phyloP scores from a whole-genome alignment of 2,888 invertebrate species.

The Ecdyonurus torrentis region DNA sequence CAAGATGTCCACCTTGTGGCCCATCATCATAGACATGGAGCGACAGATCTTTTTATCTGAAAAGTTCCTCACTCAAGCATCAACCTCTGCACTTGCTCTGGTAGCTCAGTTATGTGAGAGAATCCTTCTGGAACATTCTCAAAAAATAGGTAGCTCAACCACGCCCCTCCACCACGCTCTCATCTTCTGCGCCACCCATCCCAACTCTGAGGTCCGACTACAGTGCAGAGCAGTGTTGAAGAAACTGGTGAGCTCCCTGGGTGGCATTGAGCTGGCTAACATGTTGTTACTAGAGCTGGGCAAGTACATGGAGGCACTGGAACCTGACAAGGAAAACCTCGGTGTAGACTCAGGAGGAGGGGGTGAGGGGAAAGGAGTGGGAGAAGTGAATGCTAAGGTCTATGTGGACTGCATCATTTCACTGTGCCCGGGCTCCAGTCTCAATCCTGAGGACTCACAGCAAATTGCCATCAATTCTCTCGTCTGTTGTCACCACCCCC shows the following conservation, averaged over 20 bases:
- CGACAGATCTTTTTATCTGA: conserved; percentile 71
- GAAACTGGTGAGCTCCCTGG: conserved; percentile 39
- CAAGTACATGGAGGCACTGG: conserved; percentile 33
- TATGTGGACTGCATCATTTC: conserved; percentile 26
- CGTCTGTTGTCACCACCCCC: conserved; percentile 57
- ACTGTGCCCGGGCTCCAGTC: conserved; percentile 25
- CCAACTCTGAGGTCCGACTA: conserved; percentile 40
- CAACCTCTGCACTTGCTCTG: conserved; percentile 43
- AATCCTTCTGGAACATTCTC: conserved; percentile 49
- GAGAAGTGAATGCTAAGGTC: conserved; percentile 20
- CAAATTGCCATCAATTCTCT: conserved; percentile 47
- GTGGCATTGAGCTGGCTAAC: conserved; percentile 42
- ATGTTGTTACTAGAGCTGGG: conserved; percentile 48
- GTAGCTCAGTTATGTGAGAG: conserved; percentile 57
- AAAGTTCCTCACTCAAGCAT: conserved; percentile 52
- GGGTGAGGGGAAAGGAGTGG: conserved; percentile 17
- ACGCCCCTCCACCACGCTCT: conserved; percentile 54
- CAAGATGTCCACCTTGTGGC: conserved; percentile 46
- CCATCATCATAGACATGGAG: conserved; percentile 50
- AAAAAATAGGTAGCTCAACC: conserved; percentile 44
- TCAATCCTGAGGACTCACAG: conserved; percentile 35
- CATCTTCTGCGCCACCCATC: conserved; percentile 46
- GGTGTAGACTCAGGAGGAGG: conserved; percentile 24
- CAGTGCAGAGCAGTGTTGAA: conserved; percentile 43
- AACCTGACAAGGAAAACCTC: conserved; percentile 25